Percentiles rank a stretch among this genome's conserved stretches.
These are phyloP conservation scores for Zaprionus davidi DNA, from an alignment of 1,140 invertebrate species.

Conservation along the genomic window DNA sequence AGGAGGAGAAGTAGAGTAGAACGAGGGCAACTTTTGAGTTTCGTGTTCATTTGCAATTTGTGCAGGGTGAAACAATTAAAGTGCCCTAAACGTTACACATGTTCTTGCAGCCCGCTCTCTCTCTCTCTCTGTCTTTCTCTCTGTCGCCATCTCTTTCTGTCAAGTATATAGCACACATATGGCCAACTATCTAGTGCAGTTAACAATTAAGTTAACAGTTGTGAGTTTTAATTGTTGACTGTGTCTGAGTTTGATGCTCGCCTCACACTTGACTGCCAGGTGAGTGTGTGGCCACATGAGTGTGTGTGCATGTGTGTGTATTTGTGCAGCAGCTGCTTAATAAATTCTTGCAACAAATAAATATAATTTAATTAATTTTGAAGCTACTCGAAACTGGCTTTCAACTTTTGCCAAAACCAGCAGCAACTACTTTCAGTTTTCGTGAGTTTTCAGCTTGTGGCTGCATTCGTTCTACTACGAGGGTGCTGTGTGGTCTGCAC, in stretches of 20 bases:
- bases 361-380: conserved; percentile 79
- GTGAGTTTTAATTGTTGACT: conserved; percentile 54
- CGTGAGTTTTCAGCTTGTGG: conserved; percentile 54
- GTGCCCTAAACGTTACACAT: conserved; percentile 59
- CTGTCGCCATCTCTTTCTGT: background rate
- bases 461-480: conserved; percentile 6
- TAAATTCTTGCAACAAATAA: conserved; percentile 72
- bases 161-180: background rate
- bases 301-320: conserved; percentile 1
- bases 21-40: conserved; percentile 66
- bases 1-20: background rate
- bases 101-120: conserved; percentile 8
- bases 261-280: conserved; percentile 11
- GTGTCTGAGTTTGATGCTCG: conserved; percentile 18
- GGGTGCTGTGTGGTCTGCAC: background rate
- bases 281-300: background rate
- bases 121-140: background rate
- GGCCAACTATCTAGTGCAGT: conserved; percentile 32
- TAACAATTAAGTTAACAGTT: conserved; percentile 78
- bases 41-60: conserved; percentile 81
- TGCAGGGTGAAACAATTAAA: conserved; percentile 73
- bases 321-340: conserved; percentile 33
- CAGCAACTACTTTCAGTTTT: conserved; percentile 48
- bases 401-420: conserved; percentile 20
- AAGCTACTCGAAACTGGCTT: conserved; percentile 42